A percentile compares a stretch with the other conserved stretches of the same genome.
phyloP scores from a whole-genome alignment of 23 tunicate species.

The Pegea sp. region DNA sequence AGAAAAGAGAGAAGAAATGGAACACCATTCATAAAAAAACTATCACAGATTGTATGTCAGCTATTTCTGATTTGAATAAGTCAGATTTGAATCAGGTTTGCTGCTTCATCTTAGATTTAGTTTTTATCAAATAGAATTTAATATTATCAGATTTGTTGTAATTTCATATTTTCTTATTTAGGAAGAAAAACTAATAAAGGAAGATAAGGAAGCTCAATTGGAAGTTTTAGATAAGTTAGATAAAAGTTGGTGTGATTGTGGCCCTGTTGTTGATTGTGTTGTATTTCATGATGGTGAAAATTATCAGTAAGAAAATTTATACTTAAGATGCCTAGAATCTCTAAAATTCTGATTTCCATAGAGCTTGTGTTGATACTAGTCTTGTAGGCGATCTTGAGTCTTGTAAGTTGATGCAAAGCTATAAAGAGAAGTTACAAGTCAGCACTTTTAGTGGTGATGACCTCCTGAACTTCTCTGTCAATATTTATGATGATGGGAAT shows the following conservation, averaged over 20 bases:
- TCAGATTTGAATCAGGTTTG: too few species aligned
- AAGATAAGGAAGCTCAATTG: conserved; percentile 32
- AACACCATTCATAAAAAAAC: too few species aligned
- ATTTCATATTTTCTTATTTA: conserved; percentile 5
- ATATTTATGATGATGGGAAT: conserved; percentile 80
- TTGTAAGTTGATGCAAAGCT: conserved; percentile 42
- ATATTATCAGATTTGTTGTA: too few species aligned
- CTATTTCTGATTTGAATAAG: too few species aligned
- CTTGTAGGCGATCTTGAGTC: conserved; percentile 48
- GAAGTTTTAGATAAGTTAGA: conserved; percentile 64
- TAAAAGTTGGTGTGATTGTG: conserved; percentile 42
- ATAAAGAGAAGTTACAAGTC: conserved; percentile 45
- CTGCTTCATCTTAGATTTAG: too few species aligned
- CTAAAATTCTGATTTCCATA: conserved; percentile 2
- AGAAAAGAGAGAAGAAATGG: too few species aligned
- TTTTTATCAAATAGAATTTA: too few species aligned
- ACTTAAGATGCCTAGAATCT: not conserved
- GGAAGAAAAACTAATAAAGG: conserved; percentile 37
- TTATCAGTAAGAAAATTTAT: conserved; percentile 22
- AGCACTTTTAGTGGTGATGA: conserved; percentile 22
- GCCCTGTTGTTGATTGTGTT: conserved; percentile 83
- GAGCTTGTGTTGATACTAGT: conserved; percentile 73
- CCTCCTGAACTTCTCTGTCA: conserved; percentile 68
- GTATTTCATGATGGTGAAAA: conserved; percentile 79
- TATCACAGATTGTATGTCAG: too few species aligned